These are phyloP conservation scores for Drosophila tristis DNA, from an alignment of 1,140 invertebrate species.

Conservation along the genomic window DNA sequence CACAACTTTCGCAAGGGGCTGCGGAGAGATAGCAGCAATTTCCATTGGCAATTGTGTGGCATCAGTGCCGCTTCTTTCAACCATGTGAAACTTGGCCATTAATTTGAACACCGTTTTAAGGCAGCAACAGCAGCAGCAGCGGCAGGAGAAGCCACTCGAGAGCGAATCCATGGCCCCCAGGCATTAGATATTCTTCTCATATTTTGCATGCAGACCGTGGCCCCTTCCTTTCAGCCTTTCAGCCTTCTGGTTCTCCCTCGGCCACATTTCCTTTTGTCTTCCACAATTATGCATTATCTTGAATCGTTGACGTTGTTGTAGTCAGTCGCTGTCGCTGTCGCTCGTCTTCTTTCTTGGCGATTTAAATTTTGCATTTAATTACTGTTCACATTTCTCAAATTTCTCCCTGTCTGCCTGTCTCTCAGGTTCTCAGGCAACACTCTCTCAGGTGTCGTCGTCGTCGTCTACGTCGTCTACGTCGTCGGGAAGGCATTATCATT, in stretches of 20 bases:
- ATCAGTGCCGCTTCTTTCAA: conserved; percentile 29
- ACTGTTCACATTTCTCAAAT: conserved; percentile 78
- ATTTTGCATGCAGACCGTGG: conserved; percentile 61
- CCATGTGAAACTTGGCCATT: conserved; percentile 78
- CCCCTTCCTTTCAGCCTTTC: not conserved
- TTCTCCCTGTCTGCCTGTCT: conserved; percentile 39
- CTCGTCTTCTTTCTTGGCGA: conserved; percentile 47
- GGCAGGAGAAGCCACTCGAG: not conserved
- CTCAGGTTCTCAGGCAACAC: conserved; percentile 12
- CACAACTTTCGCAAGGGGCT: conserved; percentile 59
- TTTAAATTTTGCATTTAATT: conserved; percentile 76
- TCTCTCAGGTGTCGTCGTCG: conserved; percentile 47
- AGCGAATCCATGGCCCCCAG: conserved; percentile 39
- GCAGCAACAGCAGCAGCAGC: conserved; percentile 3
- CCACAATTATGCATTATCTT: conserved; percentile 75
- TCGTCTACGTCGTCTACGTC: conserved; percentile 3
- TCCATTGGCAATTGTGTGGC: conserved; percentile 72
- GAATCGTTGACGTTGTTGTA: conserved; percentile 44
- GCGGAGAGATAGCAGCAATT: conserved; percentile 46
- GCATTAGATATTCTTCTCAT: conserved; percentile 64
- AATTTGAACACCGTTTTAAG: conserved; percentile 73
- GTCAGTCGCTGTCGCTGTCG: conserved; percentile 2
- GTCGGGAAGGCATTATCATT: conserved; percentile 59
- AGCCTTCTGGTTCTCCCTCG: conserved; percentile 37
- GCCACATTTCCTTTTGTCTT: conserved; percentile 75